A percentile compares a stretch with the other conserved stretches of the same genome.
phyloP scores from a whole-genome alignment of 2,113 vertebrate genomes.

The Rhineura floridana region DNA sequence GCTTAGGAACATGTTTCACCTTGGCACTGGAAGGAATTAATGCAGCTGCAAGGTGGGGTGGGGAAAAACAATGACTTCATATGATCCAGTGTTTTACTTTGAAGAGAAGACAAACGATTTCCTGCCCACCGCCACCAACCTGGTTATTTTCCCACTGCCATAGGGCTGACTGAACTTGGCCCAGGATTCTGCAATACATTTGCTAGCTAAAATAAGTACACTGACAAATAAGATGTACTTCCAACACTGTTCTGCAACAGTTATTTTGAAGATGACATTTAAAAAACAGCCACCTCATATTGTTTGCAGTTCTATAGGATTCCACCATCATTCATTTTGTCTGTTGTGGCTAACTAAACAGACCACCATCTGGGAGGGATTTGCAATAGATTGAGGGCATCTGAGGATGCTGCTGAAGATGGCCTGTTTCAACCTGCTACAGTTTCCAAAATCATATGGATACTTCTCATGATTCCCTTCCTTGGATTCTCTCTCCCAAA shows the following conservation, averaged over 20 bases:
- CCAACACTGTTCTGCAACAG: conserved; percentile 29
- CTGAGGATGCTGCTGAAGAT: background rate
- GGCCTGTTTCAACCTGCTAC: conserved; percentile 3
- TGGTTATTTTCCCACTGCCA: conserved; percentile 26
- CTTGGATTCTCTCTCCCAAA: background rate
- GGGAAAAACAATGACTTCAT: background rate
- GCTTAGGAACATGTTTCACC: background rate
- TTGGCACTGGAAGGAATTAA: too few relatives aligned
- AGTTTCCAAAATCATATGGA: conserved; percentile 23
- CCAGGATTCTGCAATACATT: conserved; percentile 48
- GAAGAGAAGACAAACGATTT: too few relatives aligned
- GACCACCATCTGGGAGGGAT: conserved; percentile 67
- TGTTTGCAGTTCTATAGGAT: conserved; percentile 2
- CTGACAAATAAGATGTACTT: conserved; percentile 37
- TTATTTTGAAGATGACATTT: conserved; percentile 34
- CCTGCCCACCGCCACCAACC: too few relatives aligned
- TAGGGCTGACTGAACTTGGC: too few relatives aligned
- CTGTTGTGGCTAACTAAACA: conserved; percentile 42
- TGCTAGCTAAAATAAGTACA: conserved; percentile 5
- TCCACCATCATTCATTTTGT: conserved; percentile 32
- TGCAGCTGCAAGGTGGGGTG: background rate
- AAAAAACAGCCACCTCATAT: background rate
- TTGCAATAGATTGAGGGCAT: conserved; percentile 58
- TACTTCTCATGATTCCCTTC: background rate
- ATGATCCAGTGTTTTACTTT: background rate